Evolutionary conservation across 2,113 vertebrate species (phyloP), one percentile per base, ranked within the genome.

Genomic region (Cichladusa arquata): DNA sequence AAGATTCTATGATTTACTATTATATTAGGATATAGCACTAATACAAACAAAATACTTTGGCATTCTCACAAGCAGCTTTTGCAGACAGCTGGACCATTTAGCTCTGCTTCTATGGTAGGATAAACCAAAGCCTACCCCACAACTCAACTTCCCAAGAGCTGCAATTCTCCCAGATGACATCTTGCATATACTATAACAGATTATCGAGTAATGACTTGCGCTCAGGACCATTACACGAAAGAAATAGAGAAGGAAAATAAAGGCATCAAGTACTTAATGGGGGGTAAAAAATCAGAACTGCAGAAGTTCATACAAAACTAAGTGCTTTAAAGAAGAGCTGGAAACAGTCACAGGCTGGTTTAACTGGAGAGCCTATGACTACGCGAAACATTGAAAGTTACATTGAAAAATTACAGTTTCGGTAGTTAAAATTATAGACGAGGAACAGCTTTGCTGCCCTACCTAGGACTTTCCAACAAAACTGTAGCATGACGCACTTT

Each of bases 401-500:
- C 40, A 42, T 16, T 42, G 40, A 42, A 48, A n/a, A 69, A 44
- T 36, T 31, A 57, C 23, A 86, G 33, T 25, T 45, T 23, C 34
- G 15, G 25, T 6, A 38, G 48, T 50, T 79, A 50, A 53, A 85
- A 31, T 26, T 11, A 70, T 12, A 25, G 31, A 40, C 0, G 26
- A 61, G 18, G 42, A 60, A 66, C 11, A 26, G 22, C 19, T 72
- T 77, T 38, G 36, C 34, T 14, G 29, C 34, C 40, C 60, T 47
- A 8, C 12, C 12, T 58, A 17, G 9, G 56, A 12, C 60, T 79
- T 58, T 69, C 33, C 65, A 48, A 51, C n/a, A 45, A 19, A 33
- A 20, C 40, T 11, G 45, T 11, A 25, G n/a, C 22, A 25, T 0
- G 34, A 57, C 7, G 28, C 28, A 3, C 31, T 17, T 14, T 2